Evolutionary conservation across 2,113 vertebrate species (phyloP).

Genomic region (Trachemys scripta): DNA sequence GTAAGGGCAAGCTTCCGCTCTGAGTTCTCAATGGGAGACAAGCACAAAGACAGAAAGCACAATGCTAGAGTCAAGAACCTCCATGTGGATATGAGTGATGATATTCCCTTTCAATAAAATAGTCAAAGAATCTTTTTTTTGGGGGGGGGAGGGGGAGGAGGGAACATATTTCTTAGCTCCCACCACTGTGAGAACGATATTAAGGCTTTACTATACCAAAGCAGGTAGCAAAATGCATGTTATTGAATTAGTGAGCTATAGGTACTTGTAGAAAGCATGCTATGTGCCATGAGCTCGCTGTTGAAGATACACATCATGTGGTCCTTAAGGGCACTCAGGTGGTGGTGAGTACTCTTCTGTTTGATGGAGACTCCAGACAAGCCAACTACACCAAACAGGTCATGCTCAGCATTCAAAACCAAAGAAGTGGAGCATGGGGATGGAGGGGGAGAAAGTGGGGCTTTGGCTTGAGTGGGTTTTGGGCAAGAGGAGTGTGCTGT

Average conservation of each 20-base stretch:
- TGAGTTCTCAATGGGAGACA: not conserved
- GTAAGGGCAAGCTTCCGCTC: not conserved
- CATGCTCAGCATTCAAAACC: not conserved
- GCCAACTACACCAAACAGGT: not conserved
- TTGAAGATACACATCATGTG: not conserved
- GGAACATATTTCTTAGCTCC: not conserved
- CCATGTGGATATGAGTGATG: not conserved
- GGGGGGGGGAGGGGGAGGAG: accelerated
- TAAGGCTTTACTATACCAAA: not conserved
- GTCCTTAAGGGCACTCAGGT: not conserved
- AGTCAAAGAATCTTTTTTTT: not conserved
- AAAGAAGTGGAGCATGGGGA: not conserved
- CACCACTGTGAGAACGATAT: not conserved
- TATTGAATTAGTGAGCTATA: not conserved
- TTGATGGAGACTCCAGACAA: not conserved
- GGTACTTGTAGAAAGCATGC: not conserved
- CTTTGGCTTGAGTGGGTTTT: not conserved
- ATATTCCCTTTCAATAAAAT: not conserved
- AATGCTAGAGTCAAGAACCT: not conserved
- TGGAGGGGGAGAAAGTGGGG: not conserved
- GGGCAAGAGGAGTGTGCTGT: not conserved
- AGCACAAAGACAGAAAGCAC: not conserved
- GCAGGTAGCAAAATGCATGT: not conserved
- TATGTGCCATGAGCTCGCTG: not conserved
- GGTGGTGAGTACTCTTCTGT: not conserved